A percentile compares a stretch with the other conserved stretches of the same genome.
Conservation (phyloP, 1,140 invertebrate genomes). For the Ruditapes philippinarum region DNA sequence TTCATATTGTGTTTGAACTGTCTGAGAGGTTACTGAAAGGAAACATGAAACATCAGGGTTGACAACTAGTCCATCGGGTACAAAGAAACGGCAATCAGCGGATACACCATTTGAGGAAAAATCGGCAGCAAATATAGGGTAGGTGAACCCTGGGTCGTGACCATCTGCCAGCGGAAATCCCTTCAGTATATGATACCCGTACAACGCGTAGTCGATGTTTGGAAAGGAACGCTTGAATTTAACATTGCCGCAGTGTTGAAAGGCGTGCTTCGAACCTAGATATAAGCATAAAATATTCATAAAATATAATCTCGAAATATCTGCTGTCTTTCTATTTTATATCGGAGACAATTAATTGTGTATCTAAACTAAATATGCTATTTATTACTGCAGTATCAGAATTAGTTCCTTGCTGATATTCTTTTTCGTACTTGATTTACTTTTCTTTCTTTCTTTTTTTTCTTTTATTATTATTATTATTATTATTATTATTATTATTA, state of each 20-base stretch:
- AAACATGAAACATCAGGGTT: neutral
- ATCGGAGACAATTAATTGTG: no score
- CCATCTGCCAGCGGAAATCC: neutral
- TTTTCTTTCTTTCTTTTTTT: no score
- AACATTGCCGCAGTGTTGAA: neutral
- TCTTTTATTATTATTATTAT: no score
- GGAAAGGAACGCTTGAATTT: neutral
- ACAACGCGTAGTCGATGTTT: neutral
- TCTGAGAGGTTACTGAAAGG: neutral
- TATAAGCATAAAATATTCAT: no score
- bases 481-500: no score
- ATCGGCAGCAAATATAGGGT: neutral
- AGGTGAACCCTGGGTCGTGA: conserved; percentile 11
- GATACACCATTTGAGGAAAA: neutral
- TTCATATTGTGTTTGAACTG: neutral
- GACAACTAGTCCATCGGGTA: neutral
- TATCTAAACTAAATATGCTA: no score
- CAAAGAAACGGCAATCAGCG: neutral
- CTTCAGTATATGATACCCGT: neutral
- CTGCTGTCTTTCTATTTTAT: no score
- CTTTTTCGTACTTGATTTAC: no score
- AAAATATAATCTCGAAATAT: no score
- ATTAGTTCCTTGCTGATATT: no score
- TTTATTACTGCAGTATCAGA: no score
- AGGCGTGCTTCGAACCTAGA: neutral